phyloP scores from a whole-genome alignment of 2,888 invertebrate genomes.

The Chrysolina oricalcia region DNA sequence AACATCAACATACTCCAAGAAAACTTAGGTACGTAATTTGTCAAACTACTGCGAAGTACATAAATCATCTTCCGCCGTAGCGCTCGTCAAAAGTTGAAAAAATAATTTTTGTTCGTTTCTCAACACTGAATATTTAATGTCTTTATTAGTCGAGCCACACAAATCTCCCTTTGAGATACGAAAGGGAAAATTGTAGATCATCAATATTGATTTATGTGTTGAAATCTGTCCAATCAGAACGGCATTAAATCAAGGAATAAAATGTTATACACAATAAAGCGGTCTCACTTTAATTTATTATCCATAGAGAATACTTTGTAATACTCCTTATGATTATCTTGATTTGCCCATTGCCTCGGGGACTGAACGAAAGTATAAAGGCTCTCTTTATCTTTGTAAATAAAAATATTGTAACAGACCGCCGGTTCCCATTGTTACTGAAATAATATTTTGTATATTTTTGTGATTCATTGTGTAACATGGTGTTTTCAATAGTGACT shows the following conservation, averaged over 20 bases:
- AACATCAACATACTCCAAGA: conserved; percentile 21
- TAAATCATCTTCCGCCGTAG: conserved; percentile 7
- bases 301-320: conserved; percentile 49
- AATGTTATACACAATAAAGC: conserved; percentile 49
- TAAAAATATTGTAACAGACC: conserved; percentile 37
- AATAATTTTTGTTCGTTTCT: conserved; percentile 41
- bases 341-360: conserved; percentile 34
- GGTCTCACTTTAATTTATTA: conserved; percentile 50
- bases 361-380: conserved; percentile 40
- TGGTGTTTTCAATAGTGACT: conserved; percentile 1
- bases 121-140: conserved; percentile 39
- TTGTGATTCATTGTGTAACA: conserved; percentile 20
- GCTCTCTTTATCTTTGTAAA: conserved; percentile 29
- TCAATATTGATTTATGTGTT: conserved; percentile 55
- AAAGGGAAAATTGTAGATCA: conserved; percentile 52
- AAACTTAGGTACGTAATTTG: conserved; percentile 11
- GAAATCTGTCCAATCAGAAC: conserved; percentile 54
- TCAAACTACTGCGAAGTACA: conserved; percentile 19
- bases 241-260: conserved; percentile 54
- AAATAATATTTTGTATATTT: conserved; percentile 23
- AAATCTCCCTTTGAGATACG: conserved; percentile 35
- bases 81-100: conserved; percentile 20
- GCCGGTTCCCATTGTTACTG: conserved; percentile 29
- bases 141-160: conserved; percentile 41
- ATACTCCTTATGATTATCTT: conserved; percentile 32